phyloP scores from a whole-genome alignment of 2,888 invertebrate species.

The Hypercompe scribonia region DNA sequence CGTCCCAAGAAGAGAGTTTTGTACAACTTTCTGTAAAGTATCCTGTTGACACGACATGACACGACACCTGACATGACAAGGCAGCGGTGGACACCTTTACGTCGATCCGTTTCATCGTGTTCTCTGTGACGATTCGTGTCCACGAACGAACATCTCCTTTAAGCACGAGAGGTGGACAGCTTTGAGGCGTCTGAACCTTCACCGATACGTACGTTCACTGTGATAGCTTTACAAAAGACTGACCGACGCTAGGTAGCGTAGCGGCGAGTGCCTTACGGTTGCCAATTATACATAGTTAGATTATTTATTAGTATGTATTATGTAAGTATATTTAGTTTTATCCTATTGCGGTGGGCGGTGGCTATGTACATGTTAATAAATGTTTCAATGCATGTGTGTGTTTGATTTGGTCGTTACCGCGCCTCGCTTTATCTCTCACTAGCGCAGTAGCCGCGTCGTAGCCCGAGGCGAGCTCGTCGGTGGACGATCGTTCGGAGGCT shows the following conservation, averaged over 20 bases:
- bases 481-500: too few species aligned
- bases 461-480: neutral
- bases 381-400: constrained; percentile 55
- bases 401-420: constrained; percentile 47
- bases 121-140: neutral
- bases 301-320: constrained; percentile 18
- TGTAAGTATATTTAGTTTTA: constrained; percentile 30
- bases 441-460: neutral
- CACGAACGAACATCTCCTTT: neutral
- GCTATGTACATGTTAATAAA: constrained; percentile 47
- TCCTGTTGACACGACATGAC: too few species aligned
- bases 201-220: neutral
- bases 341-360: constrained; percentile 34
- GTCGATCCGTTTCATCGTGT: too few species aligned
- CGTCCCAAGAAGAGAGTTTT: neutral
- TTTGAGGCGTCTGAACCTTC: neutral
- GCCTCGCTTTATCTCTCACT: constrained; percentile 1
- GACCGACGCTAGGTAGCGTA: constrained; percentile 7
- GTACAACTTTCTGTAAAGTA: neutral
- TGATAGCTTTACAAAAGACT: constrained; percentile 2
- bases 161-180: neutral
- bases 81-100: too few species aligned
- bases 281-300: constrained; percentile 7
- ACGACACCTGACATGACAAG: too few species aligned
- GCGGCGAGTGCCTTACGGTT: constrained; percentile 12